Evolutionary conservation across 2,797 vertebrate genomes (phyloP).

Genomic region (Bovichtus variegatus): DNA sequence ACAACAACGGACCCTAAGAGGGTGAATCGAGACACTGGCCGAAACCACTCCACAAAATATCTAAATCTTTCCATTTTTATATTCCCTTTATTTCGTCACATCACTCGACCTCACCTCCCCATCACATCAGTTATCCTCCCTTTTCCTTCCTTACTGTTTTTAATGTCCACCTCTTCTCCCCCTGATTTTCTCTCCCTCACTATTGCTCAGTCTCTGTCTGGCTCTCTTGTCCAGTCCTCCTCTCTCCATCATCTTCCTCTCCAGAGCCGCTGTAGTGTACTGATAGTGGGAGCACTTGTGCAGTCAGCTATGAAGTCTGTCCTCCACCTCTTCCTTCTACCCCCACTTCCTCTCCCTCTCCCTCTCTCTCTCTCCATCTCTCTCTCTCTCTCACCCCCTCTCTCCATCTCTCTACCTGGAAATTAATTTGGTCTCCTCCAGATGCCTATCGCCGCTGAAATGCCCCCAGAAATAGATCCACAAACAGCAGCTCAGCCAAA

Average conservation of each 20-base stretch:
- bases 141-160: background rate
- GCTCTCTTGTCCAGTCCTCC: conserved; percentile 18
- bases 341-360: conserved; percentile 85
- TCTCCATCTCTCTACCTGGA: conserved; percentile 84
- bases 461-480: conserved; percentile 94
- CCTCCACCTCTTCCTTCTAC: conserved; percentile 23
- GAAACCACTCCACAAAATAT: background rate
- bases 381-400: conserved; percentile 85
- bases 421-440: conserved; percentile 97
- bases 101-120: background rate
- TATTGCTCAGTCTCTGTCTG: background rate
- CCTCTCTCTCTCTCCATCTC: conserved; percentile 88
- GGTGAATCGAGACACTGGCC: background rate
- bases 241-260: conserved; percentile 61
- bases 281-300: conserved; percentile 70
- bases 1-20: background rate
- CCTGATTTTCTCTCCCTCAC: background rate
- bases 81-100: background rate
- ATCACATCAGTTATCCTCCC: background rate
- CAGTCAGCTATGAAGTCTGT: conserved; percentile 67
- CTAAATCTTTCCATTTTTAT: background rate
- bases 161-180: background rate
- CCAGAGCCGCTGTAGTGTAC: conserved; percentile 76
- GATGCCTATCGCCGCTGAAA: conserved; percentile 94
- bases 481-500: conserved; percentile 93